Evolutionary conservation across 2,888 invertebrate species (phyloP), one percentile per base, ranked within the genome.

Genomic region (Tupiocoris notatus): DNA sequence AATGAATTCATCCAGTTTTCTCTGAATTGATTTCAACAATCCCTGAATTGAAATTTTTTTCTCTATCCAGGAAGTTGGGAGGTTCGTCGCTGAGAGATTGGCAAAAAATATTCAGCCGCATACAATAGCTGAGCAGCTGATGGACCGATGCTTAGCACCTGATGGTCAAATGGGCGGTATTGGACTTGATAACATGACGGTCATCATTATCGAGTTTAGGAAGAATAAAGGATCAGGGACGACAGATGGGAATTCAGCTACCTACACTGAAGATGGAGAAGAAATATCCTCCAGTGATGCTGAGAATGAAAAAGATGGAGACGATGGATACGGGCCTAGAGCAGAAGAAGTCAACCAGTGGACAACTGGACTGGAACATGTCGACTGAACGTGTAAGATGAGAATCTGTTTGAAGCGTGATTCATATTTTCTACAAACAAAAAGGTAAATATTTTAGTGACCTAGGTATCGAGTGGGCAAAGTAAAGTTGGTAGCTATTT

Each of bases 121-220:
- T 83, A 91, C 91, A 83, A 96, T 99, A 77, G 99, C 98, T 85
- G 98, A 99, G 85, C 93, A 95, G 80, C 86, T 99, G 78, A 94
- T 99, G 90, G 94, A 91, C 81, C 89, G 92, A 79, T 99, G 99
- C 84, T 88, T 99, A 74, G 97, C 98, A 0, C 98, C 98, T 1
- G 98, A 98, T 86, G 94, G 95, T 82, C 93, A 95, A 82, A 96
- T 98, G 89, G 96, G 95, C 62, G 98, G 98, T 0, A 88, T 98
- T 61, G 98, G 98, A 80, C 97, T 98, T 85, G 98, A 99, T 86
- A 99, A 99, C 86, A 99, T 99, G 98, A 98, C 98, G 21, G 97
- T 96, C 1, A 89, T 97, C 54, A 86, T 98, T 57, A 89, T 97
- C 75, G 93, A 94, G 83, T 89, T 96, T 78, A 84, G 91, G 56